Conservation (phyloP, 2,888 invertebrate species). For the Eristalis pertinax region DNA sequence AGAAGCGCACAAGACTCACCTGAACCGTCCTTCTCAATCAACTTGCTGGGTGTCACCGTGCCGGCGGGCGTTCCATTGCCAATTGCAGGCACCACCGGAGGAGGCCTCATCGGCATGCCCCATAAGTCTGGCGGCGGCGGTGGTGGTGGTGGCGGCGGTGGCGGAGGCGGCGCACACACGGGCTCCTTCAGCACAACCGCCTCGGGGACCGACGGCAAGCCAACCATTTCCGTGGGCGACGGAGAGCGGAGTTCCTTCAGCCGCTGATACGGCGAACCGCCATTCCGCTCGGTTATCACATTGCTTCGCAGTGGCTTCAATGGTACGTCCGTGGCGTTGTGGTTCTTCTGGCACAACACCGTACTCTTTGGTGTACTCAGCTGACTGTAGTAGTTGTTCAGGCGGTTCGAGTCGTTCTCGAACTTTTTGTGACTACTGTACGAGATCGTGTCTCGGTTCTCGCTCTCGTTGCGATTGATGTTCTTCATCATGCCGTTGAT, state of each 20-base stretch:
- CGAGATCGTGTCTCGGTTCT: conserved; percentile 60
- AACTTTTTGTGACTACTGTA: conserved; percentile 78
- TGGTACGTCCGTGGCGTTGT: conserved; percentile 55
- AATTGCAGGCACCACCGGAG: conserved; percentile 32
- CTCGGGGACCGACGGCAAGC: conserved; percentile 51
- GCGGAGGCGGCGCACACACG: conserved; percentile 70
- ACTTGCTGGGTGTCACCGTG: conserved; percentile 15
- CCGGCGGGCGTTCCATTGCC: conserved; percentile 34
- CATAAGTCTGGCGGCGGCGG: conserved; percentile 77
- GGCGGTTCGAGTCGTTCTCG: conserved; percentile 80
- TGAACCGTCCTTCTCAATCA: conserved; percentile 29
- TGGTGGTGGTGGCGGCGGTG: conserved; percentile 78
- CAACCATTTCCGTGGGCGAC: conserved; percentile 41
- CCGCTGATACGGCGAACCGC: conserved; percentile 58
- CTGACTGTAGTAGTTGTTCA: conserved; percentile 80
- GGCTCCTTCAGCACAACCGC: conserved; percentile 51
- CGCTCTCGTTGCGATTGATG: conserved; percentile 75
- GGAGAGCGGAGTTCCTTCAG: conserved; percentile 53
- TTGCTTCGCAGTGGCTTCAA: conserved; percentile 43
- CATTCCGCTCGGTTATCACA: conserved; percentile 59
- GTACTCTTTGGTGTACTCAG: conserved; percentile 78
- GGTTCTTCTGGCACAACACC: conserved; percentile 58
- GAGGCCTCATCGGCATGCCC: conserved; percentile 70
- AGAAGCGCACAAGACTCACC: conserved; percentile 63
- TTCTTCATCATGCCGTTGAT: conserved; percentile 80